Base-by-base conservation (phyloP, 2,888 invertebrate genomes). In the Laothoe populi region DNA sequence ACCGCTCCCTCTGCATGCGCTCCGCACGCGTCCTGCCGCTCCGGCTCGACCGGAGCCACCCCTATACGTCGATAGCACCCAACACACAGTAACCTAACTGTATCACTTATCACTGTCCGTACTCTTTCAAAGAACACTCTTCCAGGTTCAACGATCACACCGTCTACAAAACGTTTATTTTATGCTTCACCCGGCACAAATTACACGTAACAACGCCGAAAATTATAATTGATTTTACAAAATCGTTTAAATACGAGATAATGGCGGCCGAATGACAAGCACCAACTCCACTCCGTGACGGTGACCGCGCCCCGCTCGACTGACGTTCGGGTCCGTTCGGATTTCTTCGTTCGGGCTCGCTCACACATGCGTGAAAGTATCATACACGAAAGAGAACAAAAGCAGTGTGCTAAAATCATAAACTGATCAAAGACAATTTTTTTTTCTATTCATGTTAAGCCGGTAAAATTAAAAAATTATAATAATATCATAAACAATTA, bases 221-320 rank as follows among this genome's bases (percentile, higher is more conserved):
- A 87, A 88, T 77, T 88, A 76, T 83, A 90, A 90, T 90, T 90
- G 88, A 91, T 89, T 91, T 88, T 87, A 86, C 82, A 86, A 89
- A 90, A 87, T 84, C 83, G 92, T 92, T 90, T 90, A 92, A 89
- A 93, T 94, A 93, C 91, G 88, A 94, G 93, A 92, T 93, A 93
- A 94, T 94, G 94, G 94, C 94, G 93, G 91, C 92, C 90, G 88
- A 87, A 90, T 94, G 94, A 94, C 93, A 92, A 88, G 87, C 91
- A 87, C 91, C 92, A 92, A 90, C 93, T 90, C 87, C 86, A 80
- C 87, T 93, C 91, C 91, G 92, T 93, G 93, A 93, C 93, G 90
- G 92, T 93, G 93, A 93, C 94, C 94, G 93, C 93, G 92, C 93
- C 92, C 92, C 93, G 92, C 92, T 92, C 91, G 90, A 92, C 93